A percentile compares a stretch with the other conserved stretches of the same genome.
Conservation (phyloP, 1,140 invertebrate species). For the Drosophila sechellia region DNA sequence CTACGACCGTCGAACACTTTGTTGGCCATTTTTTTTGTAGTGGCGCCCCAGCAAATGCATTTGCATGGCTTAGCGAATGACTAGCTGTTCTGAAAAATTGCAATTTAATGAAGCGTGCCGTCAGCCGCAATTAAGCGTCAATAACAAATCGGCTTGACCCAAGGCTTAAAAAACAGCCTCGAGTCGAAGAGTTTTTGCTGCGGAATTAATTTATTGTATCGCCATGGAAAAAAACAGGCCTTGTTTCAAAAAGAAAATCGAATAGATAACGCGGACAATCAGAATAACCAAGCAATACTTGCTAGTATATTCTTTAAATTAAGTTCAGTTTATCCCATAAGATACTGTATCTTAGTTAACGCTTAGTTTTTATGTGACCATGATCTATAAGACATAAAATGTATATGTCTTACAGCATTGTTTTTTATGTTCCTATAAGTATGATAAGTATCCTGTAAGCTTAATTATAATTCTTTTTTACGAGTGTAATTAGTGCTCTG, state of each 20-base stretch:
- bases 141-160: slow-evolving; percentile 44
- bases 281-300: background rate
- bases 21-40: slow-evolving; percentile 45
- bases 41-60: slow-evolving; percentile 48
- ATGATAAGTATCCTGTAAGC: background rate
- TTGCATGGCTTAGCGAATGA: slow-evolving; percentile 53
- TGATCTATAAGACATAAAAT: no score
- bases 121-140: slow-evolving; percentile 69
- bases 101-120: slow-evolving; percentile 77
- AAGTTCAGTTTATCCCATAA: no score
- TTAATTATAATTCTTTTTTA: background rate
- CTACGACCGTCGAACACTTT: background rate
- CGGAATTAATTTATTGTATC: slow-evolving; percentile 32
- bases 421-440: no score
- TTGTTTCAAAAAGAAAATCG: background rate
- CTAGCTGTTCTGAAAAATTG: slow-evolving; percentile 57
- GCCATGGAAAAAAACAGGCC: slow-evolving; percentile 31
- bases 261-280: no score
- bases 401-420: no score
- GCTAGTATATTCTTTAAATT: no score
- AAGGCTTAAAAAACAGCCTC: slow-evolving; percentile 24
- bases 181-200: background rate
- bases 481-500: background rate
- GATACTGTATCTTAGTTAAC: no score
- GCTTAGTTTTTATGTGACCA: no score